Conservation (phyloP, 2,888 invertebrate genomes). For the Adineta ricciae region DNA sequence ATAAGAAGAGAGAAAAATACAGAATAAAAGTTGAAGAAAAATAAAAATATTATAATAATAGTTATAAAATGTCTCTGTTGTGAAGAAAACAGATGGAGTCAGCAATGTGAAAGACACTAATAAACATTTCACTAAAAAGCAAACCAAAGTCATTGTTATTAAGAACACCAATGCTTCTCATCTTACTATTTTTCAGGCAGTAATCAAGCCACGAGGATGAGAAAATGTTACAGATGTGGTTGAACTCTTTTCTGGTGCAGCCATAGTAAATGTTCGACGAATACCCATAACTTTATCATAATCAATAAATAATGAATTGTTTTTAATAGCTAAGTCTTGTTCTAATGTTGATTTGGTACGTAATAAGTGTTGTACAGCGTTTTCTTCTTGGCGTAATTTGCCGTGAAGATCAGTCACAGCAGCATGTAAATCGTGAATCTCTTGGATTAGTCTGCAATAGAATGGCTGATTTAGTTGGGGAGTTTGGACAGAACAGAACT, state of each 20-base stretch:
- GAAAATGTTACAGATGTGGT: background rate
- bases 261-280: constrained; percentile 60
- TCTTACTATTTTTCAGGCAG: background rate
- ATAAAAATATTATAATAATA: background rate
- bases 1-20: background rate
- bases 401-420: constrained; percentile 69
- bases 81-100: background rate
- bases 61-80: background rate
- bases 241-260: background rate
- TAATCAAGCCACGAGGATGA: background rate
- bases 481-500: constrained; percentile 28
- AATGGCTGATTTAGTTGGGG: background rate
- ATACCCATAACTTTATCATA: constrained; percentile 85
- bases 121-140: background rate
- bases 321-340: constrained; percentile 72
- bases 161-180: too few species aligned
- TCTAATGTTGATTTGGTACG: constrained; percentile 73
- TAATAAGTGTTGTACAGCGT: constrained; percentile 56
- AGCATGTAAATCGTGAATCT: constrained; percentile 72
- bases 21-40: background rate
- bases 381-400: constrained; percentile 59
- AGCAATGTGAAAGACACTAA: background rate
- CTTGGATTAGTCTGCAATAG: constrained; percentile 64
- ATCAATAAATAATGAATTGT: constrained; percentile 80
- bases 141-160: too few species aligned